Evolutionary conservation across 2,797 vertebrate species (phyloP).

Genomic region (Brachymystax lenok): DNA sequence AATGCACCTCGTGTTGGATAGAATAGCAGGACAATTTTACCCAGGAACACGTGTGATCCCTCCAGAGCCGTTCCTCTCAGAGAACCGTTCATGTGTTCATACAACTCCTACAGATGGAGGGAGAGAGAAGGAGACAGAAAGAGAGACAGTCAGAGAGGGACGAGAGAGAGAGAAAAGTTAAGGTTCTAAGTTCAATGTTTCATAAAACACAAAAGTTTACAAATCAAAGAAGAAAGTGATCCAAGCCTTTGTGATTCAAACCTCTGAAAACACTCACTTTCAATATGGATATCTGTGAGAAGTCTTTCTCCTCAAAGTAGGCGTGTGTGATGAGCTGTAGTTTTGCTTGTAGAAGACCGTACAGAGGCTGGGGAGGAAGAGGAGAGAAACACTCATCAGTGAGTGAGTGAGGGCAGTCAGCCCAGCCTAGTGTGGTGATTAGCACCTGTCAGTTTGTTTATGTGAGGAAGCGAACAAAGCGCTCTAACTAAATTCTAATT

Average conservation of each 20-base stretch:
- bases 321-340: conserved; percentile 97
- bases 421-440: too few species aligned
- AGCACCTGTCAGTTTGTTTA: too few species aligned
- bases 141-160: background rate
- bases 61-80: conserved; percentile 83
- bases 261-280: conserved; percentile 77
- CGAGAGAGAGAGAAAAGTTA: background rate
- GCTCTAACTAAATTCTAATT: too few species aligned
- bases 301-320: conserved; percentile 99
- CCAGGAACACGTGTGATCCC: conserved; percentile 92
- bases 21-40: conserved; percentile 70
- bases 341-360: conserved; percentile 94
- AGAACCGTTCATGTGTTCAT: conserved; percentile 97
- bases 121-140: background rate
- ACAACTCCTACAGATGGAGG: conserved; percentile 84
- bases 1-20: background rate
- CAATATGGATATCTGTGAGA: conserved; percentile 96
- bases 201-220: background rate
- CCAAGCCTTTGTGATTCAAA: background rate
- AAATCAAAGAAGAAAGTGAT: background rate
- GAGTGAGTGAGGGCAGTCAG: background rate
- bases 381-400: background rate
- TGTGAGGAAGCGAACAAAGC: too few species aligned
- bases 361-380: conserved; percentile 82
- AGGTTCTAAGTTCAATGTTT: background rate